phyloP scores from a whole-genome alignment of 30 jellyfish, hydroid and myxozoan species.

The Catostylus mosaicus region DNA sequence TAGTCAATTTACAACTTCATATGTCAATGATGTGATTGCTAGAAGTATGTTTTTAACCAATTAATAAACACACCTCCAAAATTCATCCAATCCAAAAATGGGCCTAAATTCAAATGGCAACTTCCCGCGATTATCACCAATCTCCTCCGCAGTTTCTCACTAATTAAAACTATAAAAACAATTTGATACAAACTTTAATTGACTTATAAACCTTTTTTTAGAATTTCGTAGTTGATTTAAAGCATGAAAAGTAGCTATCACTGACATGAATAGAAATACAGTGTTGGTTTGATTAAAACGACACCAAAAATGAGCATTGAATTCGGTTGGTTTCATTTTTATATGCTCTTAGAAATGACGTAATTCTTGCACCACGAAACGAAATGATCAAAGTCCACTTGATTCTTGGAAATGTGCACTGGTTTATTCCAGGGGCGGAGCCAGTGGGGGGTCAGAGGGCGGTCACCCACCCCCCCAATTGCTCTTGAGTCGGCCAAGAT shows the following conservation, averaged over 20 bases:
- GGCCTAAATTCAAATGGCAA: constrained; percentile 1
- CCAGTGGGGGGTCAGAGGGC: too few relatives aligned
- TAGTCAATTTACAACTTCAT: not conserved
- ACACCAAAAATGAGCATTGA: too few relatives aligned
- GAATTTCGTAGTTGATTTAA: too few relatives aligned
- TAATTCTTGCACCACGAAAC: not conserved
- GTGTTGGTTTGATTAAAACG: too few relatives aligned
- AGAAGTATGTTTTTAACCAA: not conserved
- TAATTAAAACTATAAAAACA: too few relatives aligned
- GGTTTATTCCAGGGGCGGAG: not conserved
- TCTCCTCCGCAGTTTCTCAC: constrained; percentile 27
- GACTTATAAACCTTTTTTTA: too few relatives aligned
- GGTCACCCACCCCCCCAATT: too few relatives aligned
- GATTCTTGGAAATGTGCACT: not conserved
- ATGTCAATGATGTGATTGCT: not conserved
- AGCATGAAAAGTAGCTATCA: too few relatives aligned
- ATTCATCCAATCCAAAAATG: constrained; percentile 4
- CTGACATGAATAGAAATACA: too few relatives aligned
- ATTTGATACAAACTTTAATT: too few relatives aligned
- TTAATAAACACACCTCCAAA: constrained; percentile 29
- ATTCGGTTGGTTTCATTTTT: too few relatives aligned
- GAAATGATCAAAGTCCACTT: not conserved
- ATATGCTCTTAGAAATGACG: not conserved
- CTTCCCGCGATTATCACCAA: constrained; percentile 26
- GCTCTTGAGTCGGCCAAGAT: too few relatives aligned